phyloP scores from a whole-genome alignment of 92 coral and sea anemone species.

The Heliopora coerulea region DNA sequence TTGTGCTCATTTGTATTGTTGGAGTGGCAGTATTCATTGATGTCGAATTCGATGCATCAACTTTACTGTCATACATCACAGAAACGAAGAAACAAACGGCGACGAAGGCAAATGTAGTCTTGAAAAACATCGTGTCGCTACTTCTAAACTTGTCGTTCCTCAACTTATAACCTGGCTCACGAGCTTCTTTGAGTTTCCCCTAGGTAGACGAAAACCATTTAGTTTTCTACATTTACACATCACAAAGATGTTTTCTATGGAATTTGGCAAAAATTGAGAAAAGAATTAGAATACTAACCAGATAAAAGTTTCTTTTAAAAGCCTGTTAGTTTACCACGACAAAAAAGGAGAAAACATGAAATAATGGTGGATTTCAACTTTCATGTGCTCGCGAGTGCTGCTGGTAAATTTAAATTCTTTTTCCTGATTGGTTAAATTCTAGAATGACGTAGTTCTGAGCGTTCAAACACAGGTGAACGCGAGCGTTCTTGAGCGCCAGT shows the following conservation, averaged over 20 bases:
- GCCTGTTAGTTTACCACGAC: background rate
- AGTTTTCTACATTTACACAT: background rate
- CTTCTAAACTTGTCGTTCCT: too few species aligned
- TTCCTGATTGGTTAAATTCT: constrained; percentile 20
- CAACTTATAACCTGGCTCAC: too few species aligned
- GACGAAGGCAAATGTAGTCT: background rate
- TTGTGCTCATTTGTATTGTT: too few species aligned
- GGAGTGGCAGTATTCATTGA: too few species aligned
- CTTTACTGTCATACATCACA: background rate
- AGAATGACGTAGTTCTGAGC: background rate
- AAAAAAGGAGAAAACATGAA: constrained; percentile 5
- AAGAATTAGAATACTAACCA: constrained; percentile 6
- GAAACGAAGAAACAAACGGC: background rate
- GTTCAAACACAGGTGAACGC: background rate
- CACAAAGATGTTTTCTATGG: too few species aligned
- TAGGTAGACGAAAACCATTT: background rate
- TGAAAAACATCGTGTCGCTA: background rate
- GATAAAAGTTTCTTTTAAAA: background rate
- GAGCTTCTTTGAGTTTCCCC: background rate
- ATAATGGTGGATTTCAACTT: background rate
- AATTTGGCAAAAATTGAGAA: background rate
- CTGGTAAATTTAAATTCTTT: constrained; percentile 2
- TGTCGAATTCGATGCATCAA: too few species aligned
- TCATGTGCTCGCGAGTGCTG: constrained; percentile 3
- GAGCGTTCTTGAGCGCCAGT: too few species aligned